A percentile compares a stretch with the other conserved stretches of the same genome.
These are phyloP conservation scores for Ethmia dodecea DNA, from an alignment of 2,888 invertebrate genomes.

Conservation along the genomic window DNA sequence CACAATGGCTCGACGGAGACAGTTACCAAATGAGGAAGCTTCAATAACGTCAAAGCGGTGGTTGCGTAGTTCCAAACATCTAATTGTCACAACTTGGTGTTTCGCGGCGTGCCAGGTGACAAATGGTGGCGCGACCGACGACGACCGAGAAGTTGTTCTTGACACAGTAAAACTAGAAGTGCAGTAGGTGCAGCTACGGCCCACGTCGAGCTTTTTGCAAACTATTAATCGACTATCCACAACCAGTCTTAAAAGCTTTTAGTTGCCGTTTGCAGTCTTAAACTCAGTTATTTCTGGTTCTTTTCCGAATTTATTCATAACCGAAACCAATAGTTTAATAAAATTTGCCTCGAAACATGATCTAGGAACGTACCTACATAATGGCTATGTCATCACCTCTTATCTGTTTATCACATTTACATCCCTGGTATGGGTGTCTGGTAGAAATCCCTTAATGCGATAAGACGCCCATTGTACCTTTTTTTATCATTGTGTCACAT, in stretches of 20 bases:
- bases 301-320: too few relatives aligned
- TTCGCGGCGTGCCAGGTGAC: conserved; percentile 41
- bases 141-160: conserved; percentile 73
- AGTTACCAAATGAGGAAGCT: conserved; percentile 35
- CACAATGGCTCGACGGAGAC: conserved; percentile 16
- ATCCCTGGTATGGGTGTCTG: too few relatives aligned
- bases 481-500: too few relatives aligned
- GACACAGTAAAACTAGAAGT: conserved; percentile 77
- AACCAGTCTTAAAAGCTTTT: conserved; percentile 28
- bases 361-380: too few relatives aligned
- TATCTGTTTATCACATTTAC: too few relatives aligned
- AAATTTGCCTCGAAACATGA: too few relatives aligned
- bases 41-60: conserved; percentile 23
- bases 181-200: conserved; percentile 74
- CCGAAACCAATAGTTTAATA: too few relatives aligned
- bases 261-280: neutral
- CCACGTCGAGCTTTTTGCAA: conserved; percentile 71
- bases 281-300: neutral
- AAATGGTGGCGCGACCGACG: conserved; percentile 30
- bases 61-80: conserved; percentile 31
- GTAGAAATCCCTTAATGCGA: too few relatives aligned
- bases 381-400: too few relatives aligned
- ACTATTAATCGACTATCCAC: conserved; percentile 38
- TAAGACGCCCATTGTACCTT: too few relatives aligned
- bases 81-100: conserved; percentile 41